A percentile compares a stretch with the other conserved stretches of the same genome.
Evolutionary conservation across 2,888 invertebrate genomes (phyloP).

Genomic region (Brenthis ino): DNA sequence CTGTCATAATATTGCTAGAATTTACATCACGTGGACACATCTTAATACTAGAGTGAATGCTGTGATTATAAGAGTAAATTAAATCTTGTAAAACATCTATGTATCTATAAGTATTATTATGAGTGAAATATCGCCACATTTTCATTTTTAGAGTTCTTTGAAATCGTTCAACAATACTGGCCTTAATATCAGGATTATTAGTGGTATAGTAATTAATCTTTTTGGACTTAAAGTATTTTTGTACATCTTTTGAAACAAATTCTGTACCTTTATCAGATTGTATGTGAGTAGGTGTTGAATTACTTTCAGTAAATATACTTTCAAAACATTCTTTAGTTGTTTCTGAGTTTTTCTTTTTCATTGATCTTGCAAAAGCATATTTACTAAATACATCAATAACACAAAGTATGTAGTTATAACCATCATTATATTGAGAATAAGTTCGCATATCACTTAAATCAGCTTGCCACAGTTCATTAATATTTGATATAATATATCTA

Average conservation of each 20-base stretch:
- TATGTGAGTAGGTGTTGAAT: background rate
- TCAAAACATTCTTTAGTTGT: conserved; percentile 31
- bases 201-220: conserved; percentile 40
- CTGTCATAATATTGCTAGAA: background rate
- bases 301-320: conserved; percentile 4
- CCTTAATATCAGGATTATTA: conserved; percentile 44
- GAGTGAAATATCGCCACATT: conserved; percentile 43
- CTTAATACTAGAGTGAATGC: background rate
- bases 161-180: conserved; percentile 44
- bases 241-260: conserved; percentile 40
- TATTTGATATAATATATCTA: background rate
- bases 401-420: conserved; percentile 40
- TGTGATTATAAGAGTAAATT: background rate
- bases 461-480: conserved; percentile 22
- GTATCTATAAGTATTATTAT: conserved; percentile 35
- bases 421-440: conserved; percentile 41
- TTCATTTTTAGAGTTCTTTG: conserved; percentile 44
- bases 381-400: conserved; percentile 43
- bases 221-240: conserved; percentile 36
- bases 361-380: conserved; percentile 38
- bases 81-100: conserved; percentile 29
- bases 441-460: conserved; percentile 37
- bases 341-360: conserved; percentile 39
- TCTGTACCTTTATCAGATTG: conserved; percentile 40
- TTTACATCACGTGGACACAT: background rate